These are phyloP conservation scores for Pycnomerus fuliginosus DNA, from an alignment of 2,888 invertebrate genomes.

Conservation along the genomic window DNA sequence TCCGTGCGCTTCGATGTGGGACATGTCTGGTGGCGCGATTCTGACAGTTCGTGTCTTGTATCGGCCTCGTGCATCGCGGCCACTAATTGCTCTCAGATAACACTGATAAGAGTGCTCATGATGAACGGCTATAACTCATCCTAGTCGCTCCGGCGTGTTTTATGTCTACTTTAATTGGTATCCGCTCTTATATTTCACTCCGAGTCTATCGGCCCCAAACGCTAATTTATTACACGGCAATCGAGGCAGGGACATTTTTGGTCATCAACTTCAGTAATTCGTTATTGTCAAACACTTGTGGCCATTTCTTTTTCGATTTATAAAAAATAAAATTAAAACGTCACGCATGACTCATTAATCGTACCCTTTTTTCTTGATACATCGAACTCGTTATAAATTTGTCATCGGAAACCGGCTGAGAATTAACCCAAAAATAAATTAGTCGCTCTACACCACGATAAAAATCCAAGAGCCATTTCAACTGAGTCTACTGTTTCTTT, in stretches of 20 bases:
- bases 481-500: no score
- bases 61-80: constrained; percentile 42
- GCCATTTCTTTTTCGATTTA: constrained; percentile 4
- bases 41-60: constrained; percentile 45
- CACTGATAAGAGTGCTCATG: constrained; percentile 42
- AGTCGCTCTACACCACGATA: constrained; percentile 7
- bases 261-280: constrained; percentile 14
- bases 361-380: constrained; percentile 6
- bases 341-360: constrained; percentile 8
- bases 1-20: constrained; percentile 14
- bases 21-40: constrained; percentile 37
- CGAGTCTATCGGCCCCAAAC: constrained; percentile 20
- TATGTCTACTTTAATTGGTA: constrained; percentile 40
- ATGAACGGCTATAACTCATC: constrained; percentile 42
- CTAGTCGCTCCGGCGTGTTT: constrained; percentile 35
- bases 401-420: constrained; percentile 9
- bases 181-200: constrained; percentile 35
- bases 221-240: constrained; percentile 17
- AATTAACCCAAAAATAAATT: constrained; percentile 6
- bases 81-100: constrained; percentile 46
- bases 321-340: constrained; percentile 13
- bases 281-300: constrained; percentile 12
- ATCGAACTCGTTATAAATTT: constrained; percentile 11
- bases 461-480: constrained; percentile 6
- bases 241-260: constrained; percentile 7